Percentiles rank a stretch among this genome's conserved stretches.
Conservation (phyloP, 2,888 invertebrate species). For the Diabrotica balteata region DNA sequence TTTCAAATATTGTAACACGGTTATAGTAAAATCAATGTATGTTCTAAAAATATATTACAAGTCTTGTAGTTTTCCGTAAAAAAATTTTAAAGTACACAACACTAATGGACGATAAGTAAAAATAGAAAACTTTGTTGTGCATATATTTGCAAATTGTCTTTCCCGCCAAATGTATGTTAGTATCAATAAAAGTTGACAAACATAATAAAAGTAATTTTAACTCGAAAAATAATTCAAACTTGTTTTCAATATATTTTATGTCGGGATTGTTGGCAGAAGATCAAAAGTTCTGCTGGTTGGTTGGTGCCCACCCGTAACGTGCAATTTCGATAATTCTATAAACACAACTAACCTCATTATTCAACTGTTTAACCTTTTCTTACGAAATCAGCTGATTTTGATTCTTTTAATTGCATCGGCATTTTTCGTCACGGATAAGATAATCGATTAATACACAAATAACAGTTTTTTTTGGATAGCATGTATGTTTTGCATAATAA, state of each 20-base stretch:
- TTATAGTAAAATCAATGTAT: too few species aligned
- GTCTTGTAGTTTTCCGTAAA: too few species aligned
- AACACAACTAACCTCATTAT: slow-evolving; percentile 24
- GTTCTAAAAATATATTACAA: too few species aligned
- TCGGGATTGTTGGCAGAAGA: slow-evolving; percentile 25
- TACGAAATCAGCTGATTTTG: slow-evolving; percentile 8
- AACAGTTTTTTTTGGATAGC: too few species aligned
- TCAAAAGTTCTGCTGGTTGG: slow-evolving; percentile 23
- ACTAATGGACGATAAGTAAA: too few species aligned
- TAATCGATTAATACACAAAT: too few species aligned
- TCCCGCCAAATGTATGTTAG: not conserved
- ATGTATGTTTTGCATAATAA: too few species aligned
- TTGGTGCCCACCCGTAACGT: slow-evolving; percentile 20
- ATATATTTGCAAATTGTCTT: too few species aligned
- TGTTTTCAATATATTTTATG: slow-evolving; percentile 28
- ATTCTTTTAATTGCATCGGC: not conserved
- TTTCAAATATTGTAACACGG: too few species aligned
- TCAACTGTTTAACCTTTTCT: slow-evolving; percentile 14
- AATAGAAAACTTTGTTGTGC: too few species aligned
- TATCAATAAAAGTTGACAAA: slow-evolving; percentile 22
- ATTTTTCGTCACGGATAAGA: too few species aligned
- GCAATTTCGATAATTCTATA: slow-evolving; percentile 24
- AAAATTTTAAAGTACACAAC: too few species aligned
- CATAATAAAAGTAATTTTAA: slow-evolving; percentile 27
- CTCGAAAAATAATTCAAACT: slow-evolving; percentile 17